A percentile compares a stretch with the other conserved stretches of the same genome.
Conservation (phyloP, 1,140 invertebrate genomes). For the Homarus americanus region DNA sequence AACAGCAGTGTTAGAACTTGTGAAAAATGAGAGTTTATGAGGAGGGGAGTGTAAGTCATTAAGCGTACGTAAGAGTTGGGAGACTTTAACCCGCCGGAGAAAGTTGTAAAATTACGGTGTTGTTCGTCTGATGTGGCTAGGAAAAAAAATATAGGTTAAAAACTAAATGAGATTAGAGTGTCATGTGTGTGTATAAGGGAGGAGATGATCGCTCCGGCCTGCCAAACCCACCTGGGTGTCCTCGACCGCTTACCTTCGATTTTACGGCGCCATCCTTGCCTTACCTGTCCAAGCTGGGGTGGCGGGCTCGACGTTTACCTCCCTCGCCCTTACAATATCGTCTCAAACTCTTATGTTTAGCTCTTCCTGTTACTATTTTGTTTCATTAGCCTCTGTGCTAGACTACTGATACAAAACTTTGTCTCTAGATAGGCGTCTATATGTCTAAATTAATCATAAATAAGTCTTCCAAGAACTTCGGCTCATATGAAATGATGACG, state of each 20-base stretch:
- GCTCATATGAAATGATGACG: neutral
- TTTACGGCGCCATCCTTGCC: conserved; percentile 8
- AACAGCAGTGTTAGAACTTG: no score
- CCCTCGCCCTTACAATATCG: no score
- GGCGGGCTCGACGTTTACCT: conserved; percentile 2
- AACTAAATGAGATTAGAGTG: neutral
- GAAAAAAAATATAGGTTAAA: no score
- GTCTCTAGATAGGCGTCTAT: neutral
- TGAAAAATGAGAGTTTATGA: no score
- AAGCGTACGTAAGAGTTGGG: no score
- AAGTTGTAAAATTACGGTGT: no score
- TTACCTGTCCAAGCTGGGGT: neutral
- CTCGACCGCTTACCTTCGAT: neutral
- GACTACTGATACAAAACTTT: no score
- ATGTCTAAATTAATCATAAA: neutral
- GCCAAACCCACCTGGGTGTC: conserved; percentile 1
- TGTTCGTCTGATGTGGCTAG: no score
- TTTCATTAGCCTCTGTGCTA: neutral
- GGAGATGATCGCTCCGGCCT: neutral
- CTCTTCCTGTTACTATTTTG: neutral
- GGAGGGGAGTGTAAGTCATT: no score
- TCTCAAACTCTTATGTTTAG: neutral
- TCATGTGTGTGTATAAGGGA: neutral
- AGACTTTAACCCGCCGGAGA: no score
- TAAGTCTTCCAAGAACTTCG: neutral